Conservation (phyloP, 2,797 vertebrate genomes). For the Lagorchestes hirsutus region DNA sequence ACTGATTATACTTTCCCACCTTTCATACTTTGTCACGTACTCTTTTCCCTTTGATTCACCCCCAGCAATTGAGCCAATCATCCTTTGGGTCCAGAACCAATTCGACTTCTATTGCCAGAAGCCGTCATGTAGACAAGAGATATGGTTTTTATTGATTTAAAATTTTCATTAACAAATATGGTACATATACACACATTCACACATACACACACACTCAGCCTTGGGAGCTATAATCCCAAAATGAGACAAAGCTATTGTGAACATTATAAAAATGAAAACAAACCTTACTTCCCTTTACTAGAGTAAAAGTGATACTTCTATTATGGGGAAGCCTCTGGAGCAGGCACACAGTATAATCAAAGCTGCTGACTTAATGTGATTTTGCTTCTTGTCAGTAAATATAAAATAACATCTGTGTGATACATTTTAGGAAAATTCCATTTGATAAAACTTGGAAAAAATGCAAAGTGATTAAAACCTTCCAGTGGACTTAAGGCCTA, state of each 20-base stretch:
- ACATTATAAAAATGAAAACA: slow-evolving; percentile 13
- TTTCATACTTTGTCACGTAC: neutral
- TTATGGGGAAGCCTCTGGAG: slow-evolving; percentile 74
- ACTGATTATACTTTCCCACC: neutral
- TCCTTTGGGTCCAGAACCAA: neutral
- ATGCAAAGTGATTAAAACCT: slow-evolving; percentile 68
- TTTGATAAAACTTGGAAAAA: slow-evolving; percentile 57
- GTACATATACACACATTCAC: neutral
- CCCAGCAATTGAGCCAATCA: neutral
- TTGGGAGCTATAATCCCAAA: slow-evolving; percentile 64
- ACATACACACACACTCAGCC: neutral
- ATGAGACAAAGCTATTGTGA: slow-evolving; percentile 54
- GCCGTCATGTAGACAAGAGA: neutral
- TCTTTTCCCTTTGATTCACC: neutral
- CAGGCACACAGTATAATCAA: slow-evolving; percentile 74
- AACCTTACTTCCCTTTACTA: slow-evolving; percentile 64
- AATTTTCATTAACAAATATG: slow-evolving; percentile 10
- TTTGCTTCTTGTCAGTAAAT: slow-evolving; percentile 80
- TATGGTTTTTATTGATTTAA: slow-evolving; percentile 6
- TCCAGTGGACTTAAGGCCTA: slow-evolving; percentile 65
- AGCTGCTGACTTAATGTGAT: slow-evolving; percentile 80
- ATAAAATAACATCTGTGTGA: slow-evolving; percentile 76
- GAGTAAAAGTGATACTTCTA: slow-evolving; percentile 72
- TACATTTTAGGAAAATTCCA: slow-evolving; percentile 73
- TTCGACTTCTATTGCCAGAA: neutral